A percentile compares a stretch with the other conserved stretches of the same genome.
These are phyloP conservation scores for Ceratothoa steindachneri DNA, from an alignment of 2,888 invertebrate species.

Conservation along the genomic window DNA sequence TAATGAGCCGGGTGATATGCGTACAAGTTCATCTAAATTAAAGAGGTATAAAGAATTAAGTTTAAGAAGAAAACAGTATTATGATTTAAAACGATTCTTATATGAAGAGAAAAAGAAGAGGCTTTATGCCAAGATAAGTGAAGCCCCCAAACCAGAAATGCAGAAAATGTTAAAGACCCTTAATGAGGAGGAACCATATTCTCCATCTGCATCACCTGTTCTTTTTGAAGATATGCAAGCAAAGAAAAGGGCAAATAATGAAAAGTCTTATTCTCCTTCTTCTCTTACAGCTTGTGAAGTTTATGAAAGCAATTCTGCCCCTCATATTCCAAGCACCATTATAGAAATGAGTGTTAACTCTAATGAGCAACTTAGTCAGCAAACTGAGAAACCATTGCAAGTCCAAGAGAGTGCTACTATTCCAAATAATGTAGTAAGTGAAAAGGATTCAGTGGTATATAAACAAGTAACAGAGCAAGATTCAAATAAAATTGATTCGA, in stretches of 20 bases:
- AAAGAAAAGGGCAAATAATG: not conserved
- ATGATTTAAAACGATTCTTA: slow-evolving; percentile 33
- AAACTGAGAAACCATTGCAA: no score
- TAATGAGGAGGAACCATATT: not conserved
- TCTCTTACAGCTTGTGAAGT: no score
- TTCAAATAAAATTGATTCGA: no score
- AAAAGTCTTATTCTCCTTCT: no score
- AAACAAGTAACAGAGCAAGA: no score
- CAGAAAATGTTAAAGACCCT: not conserved
- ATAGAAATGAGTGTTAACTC: no score
- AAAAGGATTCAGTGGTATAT: no score
- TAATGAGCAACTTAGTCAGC: no score
- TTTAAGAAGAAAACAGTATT: slow-evolving; percentile 31
- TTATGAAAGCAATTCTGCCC: no score
- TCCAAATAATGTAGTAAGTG: no score
- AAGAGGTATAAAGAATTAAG: slow-evolving; percentile 24
- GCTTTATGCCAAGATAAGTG: not conserved
- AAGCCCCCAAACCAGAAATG: not conserved
- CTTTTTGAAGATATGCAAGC: not conserved
- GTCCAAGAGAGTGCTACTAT: no score
- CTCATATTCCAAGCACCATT: no score
- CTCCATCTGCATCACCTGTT: not conserved
- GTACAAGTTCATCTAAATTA: slow-evolving; percentile 8
- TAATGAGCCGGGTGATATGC: slow-evolving; percentile 14
- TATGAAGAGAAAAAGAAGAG: slow-evolving; percentile 31